Base-by-base conservation (phyloP, 2,113 vertebrate species). In the Archocentrus centrarchus region DNA sequence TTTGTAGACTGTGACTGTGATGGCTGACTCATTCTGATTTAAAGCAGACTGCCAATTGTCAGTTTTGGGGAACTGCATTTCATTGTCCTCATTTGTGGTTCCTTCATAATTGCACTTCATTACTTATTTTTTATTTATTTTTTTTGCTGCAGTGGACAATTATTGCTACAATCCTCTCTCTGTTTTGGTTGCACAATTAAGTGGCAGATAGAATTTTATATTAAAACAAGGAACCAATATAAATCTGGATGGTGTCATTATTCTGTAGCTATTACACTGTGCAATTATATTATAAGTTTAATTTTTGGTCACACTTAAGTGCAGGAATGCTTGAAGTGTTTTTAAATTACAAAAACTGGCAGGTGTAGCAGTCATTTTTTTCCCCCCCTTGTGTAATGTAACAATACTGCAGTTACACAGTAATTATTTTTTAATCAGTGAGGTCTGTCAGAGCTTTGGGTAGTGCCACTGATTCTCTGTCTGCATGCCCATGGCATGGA, bases 371-470 rank as follows among this genome's bases (percentile, higher is more conserved):
- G 47, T 35, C 20, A 41, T 41, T 9, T 18, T 39, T n/a, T 77
- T 24, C 1, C 41, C 1, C 41, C 20, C 53, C 4, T 84, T 37
- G 55, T 62, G 79, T 35, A 41, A 60, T 57, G 22, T 79, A 76
- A 82, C 77, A 75, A 79, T n/a, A 68, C 55, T 59, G 30, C 73
- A 76, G 75, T 78, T 79, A 88, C 84, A 62, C 24, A 63, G 86
- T 79, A 66, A 79, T 82, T 89, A 82, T 79, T 84, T 90, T 86
- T 80, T 89, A 84, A 89, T 91, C 86, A 79, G 80, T 78, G 15
- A 70, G 59, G 57, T 78, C 83, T 78, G 61, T 77, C 73, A 76
- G 77, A 75, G 83, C 50, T 66, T 80, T 82, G 85, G 59, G 63
- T 62, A 35, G 78, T 64, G 59, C 57, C 37, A 8, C 81, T 76